Base-by-base conservation (phyloP, 2,797 vertebrate species). In the Brotogeris chrysoptera region DNA sequence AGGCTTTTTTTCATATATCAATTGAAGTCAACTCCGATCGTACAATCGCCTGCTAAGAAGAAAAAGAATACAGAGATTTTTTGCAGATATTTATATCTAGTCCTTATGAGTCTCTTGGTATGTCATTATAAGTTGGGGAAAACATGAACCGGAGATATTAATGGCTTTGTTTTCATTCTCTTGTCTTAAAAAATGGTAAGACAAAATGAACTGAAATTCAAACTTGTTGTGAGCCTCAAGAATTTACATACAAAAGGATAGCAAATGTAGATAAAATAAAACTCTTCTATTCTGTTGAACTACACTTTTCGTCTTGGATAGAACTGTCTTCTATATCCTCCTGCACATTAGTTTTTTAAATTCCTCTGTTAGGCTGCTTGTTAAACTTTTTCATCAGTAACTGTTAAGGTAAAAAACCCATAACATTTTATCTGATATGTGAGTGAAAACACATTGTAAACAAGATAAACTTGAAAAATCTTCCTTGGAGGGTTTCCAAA, bases 401-500 rank as follows among this genome's bases (percentile, higher is more conserved):
- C 28, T 49, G 24, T 81, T 66, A 80, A 66, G 44, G 64, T 76
- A 81, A 63, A 74, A 96, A 94, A 66, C 6, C 1, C 16, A 46
- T 32, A 93, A 44, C 20, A 34, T 90, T 93, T 96, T 81, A 84
- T 79, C 59, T 84, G 50, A 70, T 81, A 55, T 32, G 19, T 65
- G 52, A 92, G 60, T 82, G 77, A 78, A 66, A 96, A 86, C 44
- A 84, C 52, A 84, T 18, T 73, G 41, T 55, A 92, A 83, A 90
- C 52, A 92, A 86, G 64, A 94, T 39, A 92, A 82, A 89, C 76
- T 86, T 94, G 27, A 63, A 90, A 94, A 90, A 81, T 77, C 46
- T 90, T 79, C 88, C 59, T 86, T 90, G 66, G 82, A 86, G 81
- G 70, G 8, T 72, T 91, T 92, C 44, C 47, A 95, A 85, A 44